Conservation (phyloP, 2,797 vertebrate genomes). For the Coregonus suidteri region DNA sequence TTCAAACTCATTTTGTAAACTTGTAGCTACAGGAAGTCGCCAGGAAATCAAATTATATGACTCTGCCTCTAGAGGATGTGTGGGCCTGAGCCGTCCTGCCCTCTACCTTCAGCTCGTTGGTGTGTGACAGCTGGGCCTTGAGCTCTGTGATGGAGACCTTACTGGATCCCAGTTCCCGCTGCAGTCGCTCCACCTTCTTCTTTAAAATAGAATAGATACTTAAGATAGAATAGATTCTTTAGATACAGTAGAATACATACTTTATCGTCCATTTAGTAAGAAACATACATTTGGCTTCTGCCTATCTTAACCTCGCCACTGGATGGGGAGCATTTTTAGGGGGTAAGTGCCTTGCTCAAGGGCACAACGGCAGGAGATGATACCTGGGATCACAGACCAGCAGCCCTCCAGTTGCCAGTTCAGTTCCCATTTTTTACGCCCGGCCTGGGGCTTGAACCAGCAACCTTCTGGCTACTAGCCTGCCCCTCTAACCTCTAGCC, state of each 20-base stretch:
- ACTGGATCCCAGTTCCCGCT: constrained; percentile 79
- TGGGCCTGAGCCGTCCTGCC: constrained; percentile 54
- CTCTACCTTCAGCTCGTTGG: constrained; percentile 88
- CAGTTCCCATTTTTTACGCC: background rate
- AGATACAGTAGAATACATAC: background rate
- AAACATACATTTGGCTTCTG: background rate
- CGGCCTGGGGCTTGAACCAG: background rate
- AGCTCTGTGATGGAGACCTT: constrained; percentile 79
- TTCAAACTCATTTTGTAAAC: background rate
- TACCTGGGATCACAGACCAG: background rate
- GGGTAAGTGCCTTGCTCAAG: background rate
- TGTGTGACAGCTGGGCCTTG: constrained; percentile 84
- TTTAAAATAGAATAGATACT: background rate
- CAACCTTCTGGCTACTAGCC: background rate
- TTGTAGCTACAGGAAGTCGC: background rate
- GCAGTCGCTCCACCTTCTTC: constrained; percentile 83
- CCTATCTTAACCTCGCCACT: background rate
- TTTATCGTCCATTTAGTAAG: background rate
- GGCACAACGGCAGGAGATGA: background rate
- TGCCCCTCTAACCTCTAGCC: background rate
- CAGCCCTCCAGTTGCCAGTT: background rate
- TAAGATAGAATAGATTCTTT: background rate
- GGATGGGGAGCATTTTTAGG: background rate
- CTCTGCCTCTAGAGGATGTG: constrained; percentile 49
- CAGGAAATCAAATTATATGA: constrained; percentile 33